A percentile compares a stretch with the other conserved stretches of the same genome.
Conservation (phyloP, 2,113 vertebrate genomes). For the Synodontis membranacea region DNA sequence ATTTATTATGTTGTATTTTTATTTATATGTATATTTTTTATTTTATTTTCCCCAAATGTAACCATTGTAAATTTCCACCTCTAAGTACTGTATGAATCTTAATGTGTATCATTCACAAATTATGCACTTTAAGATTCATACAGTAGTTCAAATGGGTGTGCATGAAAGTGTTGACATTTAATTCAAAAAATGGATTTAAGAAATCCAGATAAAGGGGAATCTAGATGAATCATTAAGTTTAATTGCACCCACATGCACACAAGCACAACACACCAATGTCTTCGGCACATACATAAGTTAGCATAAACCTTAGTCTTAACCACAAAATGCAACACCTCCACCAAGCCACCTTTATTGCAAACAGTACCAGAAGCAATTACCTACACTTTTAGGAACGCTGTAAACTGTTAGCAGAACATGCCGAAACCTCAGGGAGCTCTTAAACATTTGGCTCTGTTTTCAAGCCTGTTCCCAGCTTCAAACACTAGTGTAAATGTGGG, state of each 20-base stretch:
- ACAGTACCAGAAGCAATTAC: slow-evolving; percentile 22
- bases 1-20: too few species aligned
- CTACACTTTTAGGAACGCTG: slow-evolving; percentile 22
- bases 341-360: slow-evolving; percentile 20
- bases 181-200: not conserved
- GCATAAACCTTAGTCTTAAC: slow-evolving; percentile 29
- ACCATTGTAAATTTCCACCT: too few species aligned
- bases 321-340: slow-evolving; percentile 1
- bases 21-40: too few species aligned
- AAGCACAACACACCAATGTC: slow-evolving; percentile 43
- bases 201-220: slow-evolving; percentile 22
- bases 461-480: slow-evolving; percentile 29
- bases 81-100: not conserved
- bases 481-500: slow-evolving; percentile 40
- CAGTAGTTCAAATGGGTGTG: not conserved
- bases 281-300: slow-evolving; percentile 52
- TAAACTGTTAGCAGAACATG: slow-evolving; percentile 38
- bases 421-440: slow-evolving; percentile 41
- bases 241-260: slow-evolving; percentile 60
- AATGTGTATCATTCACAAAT: too few species aligned
- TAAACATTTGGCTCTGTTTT: slow-evolving; percentile 51
- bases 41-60: not conserved
- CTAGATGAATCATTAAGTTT: slow-evolving; percentile 44
- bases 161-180: not conserved
- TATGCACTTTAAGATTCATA: too few species aligned